Evolutionary conservation across 2,113 vertebrate species (phyloP).

Genomic region (Bujurquina vittata): DNA sequence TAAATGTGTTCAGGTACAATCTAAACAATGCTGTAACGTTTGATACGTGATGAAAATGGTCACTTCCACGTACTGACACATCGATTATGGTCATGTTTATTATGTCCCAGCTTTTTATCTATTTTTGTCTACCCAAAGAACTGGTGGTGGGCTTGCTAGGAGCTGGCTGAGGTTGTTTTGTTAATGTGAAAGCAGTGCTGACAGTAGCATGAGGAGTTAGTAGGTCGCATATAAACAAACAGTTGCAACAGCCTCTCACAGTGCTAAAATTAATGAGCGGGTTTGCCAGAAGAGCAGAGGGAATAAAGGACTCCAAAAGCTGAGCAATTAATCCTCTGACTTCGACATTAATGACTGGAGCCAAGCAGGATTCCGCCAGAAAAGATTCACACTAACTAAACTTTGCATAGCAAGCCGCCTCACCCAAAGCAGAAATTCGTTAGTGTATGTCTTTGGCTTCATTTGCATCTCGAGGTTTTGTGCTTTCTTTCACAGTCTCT

Average conservation of each 20-base stretch:
- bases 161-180: background rate
- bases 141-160: background rate
- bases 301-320: slow-evolving; percentile 26
- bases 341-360: slow-evolving; percentile 11
- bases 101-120: background rate
- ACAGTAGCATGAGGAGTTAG: slow-evolving; percentile 3
- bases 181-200: slow-evolving; percentile 17
- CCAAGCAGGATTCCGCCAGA: background rate
- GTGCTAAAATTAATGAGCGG: slow-evolving; percentile 15
- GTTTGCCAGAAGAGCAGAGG: slow-evolving; percentile 14
- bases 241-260: background rate
- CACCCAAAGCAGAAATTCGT: background rate
- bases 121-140: background rate
- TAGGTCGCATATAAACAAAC: slow-evolving; percentile 34
- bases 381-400: background rate
- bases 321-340: slow-evolving; percentile 39
- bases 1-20: background rate
- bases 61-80: background rate
- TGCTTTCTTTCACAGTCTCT: background rate
- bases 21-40: background rate
- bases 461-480: background rate
- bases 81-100: background rate
- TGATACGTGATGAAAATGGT: background rate
- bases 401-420: background rate
- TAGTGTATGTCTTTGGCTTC: background rate